phyloP scores from a whole-genome alignment of 2,797 vertebrate genomes.

The Poecilia velifera region DNA sequence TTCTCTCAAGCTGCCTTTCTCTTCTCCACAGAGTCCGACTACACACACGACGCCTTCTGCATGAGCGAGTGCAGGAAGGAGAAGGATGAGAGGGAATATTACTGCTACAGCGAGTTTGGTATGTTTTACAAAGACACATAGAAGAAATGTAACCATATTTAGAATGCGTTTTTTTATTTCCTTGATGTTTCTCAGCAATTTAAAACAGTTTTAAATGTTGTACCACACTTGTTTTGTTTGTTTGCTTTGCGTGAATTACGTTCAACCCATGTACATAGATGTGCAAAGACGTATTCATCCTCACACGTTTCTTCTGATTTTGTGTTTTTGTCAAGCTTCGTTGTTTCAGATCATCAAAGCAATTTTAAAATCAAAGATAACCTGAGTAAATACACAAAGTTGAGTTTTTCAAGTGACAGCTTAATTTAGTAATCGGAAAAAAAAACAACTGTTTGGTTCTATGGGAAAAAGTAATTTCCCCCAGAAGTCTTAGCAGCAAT shows the following conservation, averaged over 20 bases:
- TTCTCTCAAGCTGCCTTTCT: constrained; percentile 30
- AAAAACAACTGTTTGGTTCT: neutral
- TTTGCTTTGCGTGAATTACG: neutral
- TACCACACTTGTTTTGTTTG: neutral
- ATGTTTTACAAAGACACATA: constrained; percentile 36
- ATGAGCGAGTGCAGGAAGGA: constrained; percentile 84
- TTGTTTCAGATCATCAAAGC: neutral
- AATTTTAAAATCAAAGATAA: neutral
- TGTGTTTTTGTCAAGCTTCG: neutral
- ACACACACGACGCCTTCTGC: constrained; percentile 80
- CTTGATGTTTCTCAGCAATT: neutral
- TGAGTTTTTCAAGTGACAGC: neutral
- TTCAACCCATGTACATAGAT: neutral
- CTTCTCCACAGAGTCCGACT: constrained; percentile 76
- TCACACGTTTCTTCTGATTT: neutral
- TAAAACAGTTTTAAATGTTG: neutral
- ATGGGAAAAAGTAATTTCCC: neutral
- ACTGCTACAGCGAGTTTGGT: constrained; percentile 86
- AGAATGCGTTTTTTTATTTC: neutral
- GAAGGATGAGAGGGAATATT: constrained; percentile 82
- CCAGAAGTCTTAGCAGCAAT: no score
- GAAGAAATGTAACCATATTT: neutral
- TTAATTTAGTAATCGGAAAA: neutral
- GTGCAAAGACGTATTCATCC: neutral
- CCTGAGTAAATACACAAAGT: neutral